Conservation (phyloP, 2,888 invertebrate species). For the Laothoe populi region DNA sequence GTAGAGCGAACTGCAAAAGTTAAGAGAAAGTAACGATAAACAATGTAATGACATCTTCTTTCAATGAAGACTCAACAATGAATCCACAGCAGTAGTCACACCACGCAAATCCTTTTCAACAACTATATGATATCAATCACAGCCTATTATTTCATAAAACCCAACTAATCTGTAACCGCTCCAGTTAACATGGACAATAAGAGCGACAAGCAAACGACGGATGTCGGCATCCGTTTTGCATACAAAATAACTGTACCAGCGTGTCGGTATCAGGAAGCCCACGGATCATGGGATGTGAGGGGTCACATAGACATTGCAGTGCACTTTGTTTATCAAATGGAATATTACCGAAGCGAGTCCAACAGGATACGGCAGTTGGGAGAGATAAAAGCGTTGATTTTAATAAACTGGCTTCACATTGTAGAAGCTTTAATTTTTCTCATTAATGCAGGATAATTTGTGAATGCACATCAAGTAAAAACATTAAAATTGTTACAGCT, state of each 20-base stretch:
- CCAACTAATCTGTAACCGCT: conserved; percentile 59
- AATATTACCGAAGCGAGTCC: conserved; percentile 17
- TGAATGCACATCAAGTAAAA: background rate
- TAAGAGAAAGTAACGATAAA: too few species aligned
- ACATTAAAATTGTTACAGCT: too few species aligned
- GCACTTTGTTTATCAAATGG: conserved; percentile 29
- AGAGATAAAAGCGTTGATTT: conserved; percentile 18
- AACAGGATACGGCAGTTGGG: conserved; percentile 5
- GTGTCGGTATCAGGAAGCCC: conserved; percentile 38
- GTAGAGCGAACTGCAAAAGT: too few species aligned
- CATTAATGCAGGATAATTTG: background rate
- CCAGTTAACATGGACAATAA: conserved; percentile 66
- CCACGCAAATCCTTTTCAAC: too few species aligned
- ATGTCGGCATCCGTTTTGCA: conserved; percentile 65
- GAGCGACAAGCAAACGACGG: conserved; percentile 61
- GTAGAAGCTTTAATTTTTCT: background rate
- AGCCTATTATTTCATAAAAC: conserved; percentile 33
- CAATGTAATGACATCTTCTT: too few species aligned
- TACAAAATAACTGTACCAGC: conserved; percentile 50
- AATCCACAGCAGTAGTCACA: too few species aligned
- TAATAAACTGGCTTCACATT: background rate
- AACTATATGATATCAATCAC: background rate
- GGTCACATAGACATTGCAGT: conserved; percentile 31
- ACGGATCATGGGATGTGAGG: conserved; percentile 43
- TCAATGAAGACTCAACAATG: too few species aligned